Percentiles rank a stretch among this genome's conserved stretches.
Conservation (phyloP, 1,140 invertebrate genomes). For the Trinorchestia longiramus region DNA sequence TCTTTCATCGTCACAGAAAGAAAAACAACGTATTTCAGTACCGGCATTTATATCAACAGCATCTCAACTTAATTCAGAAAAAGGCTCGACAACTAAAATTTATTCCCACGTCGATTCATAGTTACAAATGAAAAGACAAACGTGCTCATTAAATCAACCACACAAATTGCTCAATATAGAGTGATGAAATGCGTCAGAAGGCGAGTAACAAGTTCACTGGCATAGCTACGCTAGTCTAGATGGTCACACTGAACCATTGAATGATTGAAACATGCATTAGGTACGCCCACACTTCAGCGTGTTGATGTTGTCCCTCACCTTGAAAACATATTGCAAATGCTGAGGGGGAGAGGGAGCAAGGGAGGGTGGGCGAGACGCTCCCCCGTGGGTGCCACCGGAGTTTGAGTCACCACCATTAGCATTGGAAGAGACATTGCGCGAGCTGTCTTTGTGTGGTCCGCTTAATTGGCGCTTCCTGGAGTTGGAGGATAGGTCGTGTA, state of each 20-base stretch:
- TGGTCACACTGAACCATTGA: too few relatives aligned
- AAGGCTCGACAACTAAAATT: background rate
- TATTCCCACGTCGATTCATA: background rate
- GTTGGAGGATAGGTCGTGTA: constrained; percentile 26
- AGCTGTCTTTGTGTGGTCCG: background rate
- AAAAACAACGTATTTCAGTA: too few relatives aligned
- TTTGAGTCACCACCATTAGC: constrained; percentile 26
- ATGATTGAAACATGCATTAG: background rate
- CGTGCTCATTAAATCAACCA: background rate
- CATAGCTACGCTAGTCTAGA: background rate
- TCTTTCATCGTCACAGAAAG: too few relatives aligned
- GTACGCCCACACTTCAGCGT: background rate
- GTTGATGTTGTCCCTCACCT: background rate
- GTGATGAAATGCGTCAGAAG: background rate
- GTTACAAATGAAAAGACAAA: background rate
- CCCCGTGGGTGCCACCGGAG: background rate
- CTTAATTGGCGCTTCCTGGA: constrained; percentile 41
- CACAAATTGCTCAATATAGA: background rate
- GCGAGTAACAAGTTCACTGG: background rate
- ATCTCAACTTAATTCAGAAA: background rate
- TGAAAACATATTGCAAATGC: constrained; percentile 43
- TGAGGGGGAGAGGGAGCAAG: constrained; percentile 29
- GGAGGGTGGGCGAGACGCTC: constrained; percentile 6
- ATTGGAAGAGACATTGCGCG: background rate
- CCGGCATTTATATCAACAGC: background rate